These are phyloP conservation scores for Haemorhous mexicanus DNA, from an alignment of 2,113 vertebrate species.

Conservation along the genomic window DNA sequence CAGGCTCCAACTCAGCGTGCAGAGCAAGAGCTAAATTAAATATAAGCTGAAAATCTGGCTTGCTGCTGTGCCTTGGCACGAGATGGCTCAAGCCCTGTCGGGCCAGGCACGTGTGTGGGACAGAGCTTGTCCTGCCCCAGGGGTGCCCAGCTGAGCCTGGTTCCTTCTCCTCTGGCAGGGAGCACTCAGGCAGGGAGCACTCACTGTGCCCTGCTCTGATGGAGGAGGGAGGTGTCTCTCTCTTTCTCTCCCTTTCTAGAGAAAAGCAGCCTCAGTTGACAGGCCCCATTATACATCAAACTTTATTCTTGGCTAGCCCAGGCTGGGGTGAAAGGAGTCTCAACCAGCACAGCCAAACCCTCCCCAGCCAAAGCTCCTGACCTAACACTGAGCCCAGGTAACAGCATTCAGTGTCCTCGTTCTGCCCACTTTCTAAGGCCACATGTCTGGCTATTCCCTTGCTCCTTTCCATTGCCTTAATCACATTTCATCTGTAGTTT, in stretches of 20 bases:
- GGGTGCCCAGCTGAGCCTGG: background rate
- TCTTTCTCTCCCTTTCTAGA: background rate
- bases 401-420: background rate
- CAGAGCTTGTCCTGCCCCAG: background rate
- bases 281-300: background rate
- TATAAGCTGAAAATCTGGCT: background rate
- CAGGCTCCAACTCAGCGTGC: background rate
- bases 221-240: background rate
- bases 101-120: background rate
- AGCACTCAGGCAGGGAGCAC: background rate
- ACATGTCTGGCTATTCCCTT: background rate
- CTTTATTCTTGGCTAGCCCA: background rate
- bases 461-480: background rate
- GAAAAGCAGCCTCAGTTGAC: background rate
- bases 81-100: background rate
- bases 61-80: background rate
- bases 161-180: background rate
- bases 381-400: background rate
- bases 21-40: background rate
- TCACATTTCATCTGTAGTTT: background rate
- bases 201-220: background rate
- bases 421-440: background rate
- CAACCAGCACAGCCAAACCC: background rate
- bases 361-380: background rate
- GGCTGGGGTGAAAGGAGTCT: background rate